Evolutionary conservation across 2,113 vertebrate genomes (phyloP), one percentile per base, ranked within the genome.

Genomic region (Spea multiplicata): DNA sequence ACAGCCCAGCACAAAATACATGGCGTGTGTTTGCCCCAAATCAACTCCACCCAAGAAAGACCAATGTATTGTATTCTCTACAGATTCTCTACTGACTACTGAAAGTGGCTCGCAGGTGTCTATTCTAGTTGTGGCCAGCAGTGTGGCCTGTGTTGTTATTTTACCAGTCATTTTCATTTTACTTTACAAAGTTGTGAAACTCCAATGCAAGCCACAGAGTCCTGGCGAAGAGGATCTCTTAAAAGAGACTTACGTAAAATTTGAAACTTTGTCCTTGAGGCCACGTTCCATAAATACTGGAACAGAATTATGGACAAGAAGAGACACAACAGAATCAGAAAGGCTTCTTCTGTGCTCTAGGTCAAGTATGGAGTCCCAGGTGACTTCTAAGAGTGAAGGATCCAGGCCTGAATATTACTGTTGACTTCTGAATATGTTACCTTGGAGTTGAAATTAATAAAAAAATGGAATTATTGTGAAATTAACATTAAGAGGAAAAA

Each of bases 211-310:
- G 7, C 73, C 81, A 3, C 86, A 88, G 44, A 82, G 48, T 47
- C 82, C 78, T 16, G 82, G 85, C 72, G 91, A 95, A 59, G 90
- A 91, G 13, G 94, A 99, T 45, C 90, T 97, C 65, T 91, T 90
- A 64, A 96, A 92, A 81, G 97, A 99, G 78, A 96, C 94, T 1
- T 99, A 99, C 1, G 92, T 99, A 73, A 95, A 95, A 66, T 99
- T 99, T 88, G 97, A 99, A 89, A 97, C 95, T 0, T 86, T 96
- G 0, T 94, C 95, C 0, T 91, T 96, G 84, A 94, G 94, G 72
- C 93, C 95, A 83, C 92, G 92, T 81, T 83, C 91, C 1, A 64
- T 88, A 66, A 87, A 76, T n/a, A 84, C 87, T 74, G 78, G 91
- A 6, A 91, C 91, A 3, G 95, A 97, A 66, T 89, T 96, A 46